A percentile compares a stretch with the other conserved stretches of the same genome.
Conservation (phyloP, 2,113 vertebrate species). For the Pygoscelis adeliae region DNA sequence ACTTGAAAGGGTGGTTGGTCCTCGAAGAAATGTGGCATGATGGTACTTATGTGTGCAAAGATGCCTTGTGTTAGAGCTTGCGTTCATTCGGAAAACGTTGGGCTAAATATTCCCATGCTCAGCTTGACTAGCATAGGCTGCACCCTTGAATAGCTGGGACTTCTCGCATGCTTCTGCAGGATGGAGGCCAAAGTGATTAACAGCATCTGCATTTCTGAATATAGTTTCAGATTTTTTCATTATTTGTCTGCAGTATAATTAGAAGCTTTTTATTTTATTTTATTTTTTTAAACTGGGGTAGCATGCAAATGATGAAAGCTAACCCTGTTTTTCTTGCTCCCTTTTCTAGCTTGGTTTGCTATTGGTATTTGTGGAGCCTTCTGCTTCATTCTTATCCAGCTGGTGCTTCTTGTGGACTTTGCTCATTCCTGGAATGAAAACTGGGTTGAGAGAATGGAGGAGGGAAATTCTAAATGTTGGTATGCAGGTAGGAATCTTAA, state of each 20-base stretch:
- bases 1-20: background rate
- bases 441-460: constrained; percentile 87
- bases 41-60: background rate
- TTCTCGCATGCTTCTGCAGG: background rate
- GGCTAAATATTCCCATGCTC: background rate
- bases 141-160: background rate
- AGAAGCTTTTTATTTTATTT: background rate
- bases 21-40: background rate
- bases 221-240: background rate
- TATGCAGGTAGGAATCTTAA: constrained; percentile 82
- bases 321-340: background rate
- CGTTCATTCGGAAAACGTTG: background rate
- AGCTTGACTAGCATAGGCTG: background rate
- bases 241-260: background rate
- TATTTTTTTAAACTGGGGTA: background rate
- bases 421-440: constrained; percentile 91
- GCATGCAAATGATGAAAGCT: background rate
- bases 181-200: background rate
- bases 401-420: constrained; percentile 90
- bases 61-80: background rate
- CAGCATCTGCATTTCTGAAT: background rate
- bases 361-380: constrained; percentile 82
- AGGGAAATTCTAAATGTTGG: constrained; percentile 84
- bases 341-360: constrained; percentile 83
- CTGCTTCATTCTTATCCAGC: constrained; percentile 90